These are phyloP conservation scores for Bostrychus sinensis DNA, from an alignment of 2,113 vertebrate genomes.

Conservation along the genomic window DNA sequence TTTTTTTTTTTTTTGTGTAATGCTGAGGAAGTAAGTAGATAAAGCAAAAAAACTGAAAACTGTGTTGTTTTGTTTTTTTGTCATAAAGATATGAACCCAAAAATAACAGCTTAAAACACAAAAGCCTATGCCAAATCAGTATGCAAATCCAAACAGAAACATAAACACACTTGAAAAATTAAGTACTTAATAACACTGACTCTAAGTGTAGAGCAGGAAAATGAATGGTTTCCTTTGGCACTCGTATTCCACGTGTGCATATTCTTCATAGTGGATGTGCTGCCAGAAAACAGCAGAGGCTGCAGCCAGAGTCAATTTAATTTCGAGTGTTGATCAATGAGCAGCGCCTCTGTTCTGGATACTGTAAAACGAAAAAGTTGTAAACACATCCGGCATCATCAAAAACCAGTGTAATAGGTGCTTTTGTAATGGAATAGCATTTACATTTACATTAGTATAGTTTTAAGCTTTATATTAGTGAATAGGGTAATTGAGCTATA, in stretches of 20 bases:
- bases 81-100: no score
- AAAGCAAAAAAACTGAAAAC: no score
- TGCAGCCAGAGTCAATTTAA: neutral
- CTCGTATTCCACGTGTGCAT: neutral
- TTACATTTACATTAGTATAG: conserved; percentile 8
- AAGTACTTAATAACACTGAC: neutral
- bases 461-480: neutral
- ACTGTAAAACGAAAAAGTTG: neutral
- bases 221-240: neutral
- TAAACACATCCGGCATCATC: conserved; percentile 10
- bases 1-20: no score
- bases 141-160: neutral
- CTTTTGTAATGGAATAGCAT: neutral
- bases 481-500: neutral
- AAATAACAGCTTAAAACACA: neutral
- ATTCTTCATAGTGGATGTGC: neutral
- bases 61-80: no score
- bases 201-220: neutral
- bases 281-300: conserved; percentile 5
- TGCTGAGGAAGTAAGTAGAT: no score
- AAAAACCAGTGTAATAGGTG: neutral
- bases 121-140: neutral
- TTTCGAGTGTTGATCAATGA: neutral
- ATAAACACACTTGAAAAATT: neutral
- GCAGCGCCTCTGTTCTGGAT: neutral